These are phyloP conservation scores for Parnassius orleans DNA, from an alignment of 2,888 invertebrate genomes.

Conservation along the genomic window DNA sequence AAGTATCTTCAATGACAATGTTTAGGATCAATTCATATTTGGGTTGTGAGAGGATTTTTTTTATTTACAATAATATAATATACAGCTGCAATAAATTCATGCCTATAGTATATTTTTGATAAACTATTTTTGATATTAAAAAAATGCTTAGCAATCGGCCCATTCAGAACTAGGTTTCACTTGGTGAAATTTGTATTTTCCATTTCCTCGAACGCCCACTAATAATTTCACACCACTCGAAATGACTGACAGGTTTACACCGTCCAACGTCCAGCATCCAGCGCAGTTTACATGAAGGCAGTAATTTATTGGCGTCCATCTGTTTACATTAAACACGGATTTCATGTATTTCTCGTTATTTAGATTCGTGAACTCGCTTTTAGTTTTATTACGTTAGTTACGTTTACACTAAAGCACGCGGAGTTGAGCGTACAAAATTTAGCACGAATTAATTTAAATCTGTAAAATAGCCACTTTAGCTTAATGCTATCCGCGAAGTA, in stretches of 20 bases:
- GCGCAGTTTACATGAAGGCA: conserved; percentile 40
- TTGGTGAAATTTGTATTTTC: conserved; percentile 5
- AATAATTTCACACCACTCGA: conserved; percentile 33
- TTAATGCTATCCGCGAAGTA: too few relatives aligned
- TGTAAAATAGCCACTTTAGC: too few relatives aligned
- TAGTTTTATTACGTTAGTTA: conserved; percentile 48
- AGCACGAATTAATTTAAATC: conserved; percentile 29
- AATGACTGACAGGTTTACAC: conserved; percentile 6
- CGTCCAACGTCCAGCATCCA: conserved; percentile 40
- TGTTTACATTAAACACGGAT: conserved; percentile 52
- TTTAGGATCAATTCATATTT: too few relatives aligned
- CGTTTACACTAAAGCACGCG: conserved; percentile 23
- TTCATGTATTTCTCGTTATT: conserved; percentile 42
- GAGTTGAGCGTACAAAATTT: neutral
- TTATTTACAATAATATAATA: too few relatives aligned
- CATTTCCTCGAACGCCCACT: conserved; percentile 24
- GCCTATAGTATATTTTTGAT: neutral
- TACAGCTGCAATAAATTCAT: too few relatives aligned
- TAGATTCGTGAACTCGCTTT: conserved; percentile 42
- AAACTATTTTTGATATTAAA: neutral
- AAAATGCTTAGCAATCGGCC: neutral
- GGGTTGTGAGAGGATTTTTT: too few relatives aligned
- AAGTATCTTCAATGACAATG: too few relatives aligned
- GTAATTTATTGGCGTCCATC: conserved; percentile 60
- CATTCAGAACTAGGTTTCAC: conserved; percentile 6